Evolutionary conservation across 2,797 vertebrate genomes (phyloP).

Genomic region (Crocodylus rhombifer): DNA sequence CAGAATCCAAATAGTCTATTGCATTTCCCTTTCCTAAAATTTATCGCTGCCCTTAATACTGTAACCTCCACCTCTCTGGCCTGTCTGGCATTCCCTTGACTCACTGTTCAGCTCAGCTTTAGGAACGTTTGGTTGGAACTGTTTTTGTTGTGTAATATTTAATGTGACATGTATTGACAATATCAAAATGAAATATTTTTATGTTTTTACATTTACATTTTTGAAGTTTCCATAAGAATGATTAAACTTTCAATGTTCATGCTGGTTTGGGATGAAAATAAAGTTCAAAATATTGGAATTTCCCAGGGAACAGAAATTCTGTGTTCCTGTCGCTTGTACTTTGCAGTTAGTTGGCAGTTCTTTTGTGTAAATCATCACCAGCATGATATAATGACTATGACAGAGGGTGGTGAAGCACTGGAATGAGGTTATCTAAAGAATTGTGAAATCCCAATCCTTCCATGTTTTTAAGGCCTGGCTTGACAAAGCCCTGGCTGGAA

Average conservation of each 20-base stretch:
- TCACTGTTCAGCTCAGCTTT: background rate
- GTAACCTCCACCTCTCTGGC: no score
- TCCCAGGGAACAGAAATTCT: background rate
- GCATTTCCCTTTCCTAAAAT: fast-evolving
- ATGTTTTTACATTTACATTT: background rate
- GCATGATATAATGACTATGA: no score
- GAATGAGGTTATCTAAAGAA: no score
- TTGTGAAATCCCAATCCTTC: no score
- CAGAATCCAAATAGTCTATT: background rate
- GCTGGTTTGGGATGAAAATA: background rate
- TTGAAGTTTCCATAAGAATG: background rate
- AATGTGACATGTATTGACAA: background rate
- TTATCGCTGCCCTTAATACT: background rate
- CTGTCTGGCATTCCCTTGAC: background rate
- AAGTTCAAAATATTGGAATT: background rate
- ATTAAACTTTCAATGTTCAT: background rate
- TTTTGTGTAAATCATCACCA: background rate
- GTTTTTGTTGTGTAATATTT: background rate
- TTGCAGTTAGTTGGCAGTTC: background rate
- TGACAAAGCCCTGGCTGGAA: no score
- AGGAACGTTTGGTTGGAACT: background rate
- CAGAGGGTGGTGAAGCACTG: no score
- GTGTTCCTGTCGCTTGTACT: background rate
- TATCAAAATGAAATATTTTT: background rate
- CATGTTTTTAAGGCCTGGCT: no score